Evolutionary conservation across 1,140 invertebrate genomes (phyloP).

Genomic region (Micrasema minimum): DNA sequence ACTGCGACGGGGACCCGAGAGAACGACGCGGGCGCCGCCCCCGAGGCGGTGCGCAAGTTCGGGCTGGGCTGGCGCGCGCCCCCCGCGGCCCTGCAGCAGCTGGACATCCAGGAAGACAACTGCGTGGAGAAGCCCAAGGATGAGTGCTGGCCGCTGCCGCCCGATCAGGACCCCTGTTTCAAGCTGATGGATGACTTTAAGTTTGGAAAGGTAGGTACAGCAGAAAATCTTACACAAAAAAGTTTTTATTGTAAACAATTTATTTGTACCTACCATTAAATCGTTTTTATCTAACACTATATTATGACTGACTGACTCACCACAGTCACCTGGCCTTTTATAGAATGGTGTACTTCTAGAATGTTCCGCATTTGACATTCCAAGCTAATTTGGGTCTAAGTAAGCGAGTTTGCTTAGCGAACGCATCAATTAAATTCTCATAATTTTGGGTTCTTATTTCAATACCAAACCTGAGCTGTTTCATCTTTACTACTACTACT

Average conservation of each 20-base stretch:
- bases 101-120: slow-evolving; percentile 54
- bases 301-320: no score
- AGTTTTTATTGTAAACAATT: not conserved
- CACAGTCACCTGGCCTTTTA: no score
- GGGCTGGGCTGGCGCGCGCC: slow-evolving; percentile 72
- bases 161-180: slow-evolving; percentile 73
- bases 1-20: slow-evolving; percentile 76
- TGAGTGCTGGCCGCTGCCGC: slow-evolving; percentile 66
- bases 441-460: no score
- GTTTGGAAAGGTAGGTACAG: slow-evolving; percentile 69
- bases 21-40: slow-evolving; percentile 72
- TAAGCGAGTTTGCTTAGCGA: no score
- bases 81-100: slow-evolving; percentile 57
- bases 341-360: no score
- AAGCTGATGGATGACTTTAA: slow-evolving; percentile 70
- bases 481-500: no score
- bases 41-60: slow-evolving; percentile 68
- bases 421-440: no score
- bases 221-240: not conserved
- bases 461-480: no score
- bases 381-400: no score
- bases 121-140: slow-evolving; percentile 59
- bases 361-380: no score
- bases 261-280: no score
- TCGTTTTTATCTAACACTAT: no score